These are phyloP conservation scores for Nothoprocta pentlandii DNA, from an alignment of 2,113 vertebrate genomes.

Conservation along the genomic window DNA sequence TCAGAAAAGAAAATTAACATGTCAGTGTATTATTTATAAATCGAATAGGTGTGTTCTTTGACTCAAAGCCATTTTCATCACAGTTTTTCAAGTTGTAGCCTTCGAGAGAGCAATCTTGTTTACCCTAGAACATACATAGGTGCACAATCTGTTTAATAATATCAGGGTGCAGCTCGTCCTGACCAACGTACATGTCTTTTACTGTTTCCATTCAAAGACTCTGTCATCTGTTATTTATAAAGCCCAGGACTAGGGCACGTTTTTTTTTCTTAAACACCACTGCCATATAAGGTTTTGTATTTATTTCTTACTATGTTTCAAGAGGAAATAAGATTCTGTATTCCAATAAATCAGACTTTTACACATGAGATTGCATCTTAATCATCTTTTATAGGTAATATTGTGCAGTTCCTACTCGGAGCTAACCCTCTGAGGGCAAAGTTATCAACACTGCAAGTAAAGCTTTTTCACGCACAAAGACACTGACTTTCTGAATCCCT, in stretches of 20 bases:
- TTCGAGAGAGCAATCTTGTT: background rate
- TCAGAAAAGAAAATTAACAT: background rate
- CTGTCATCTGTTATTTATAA: background rate
- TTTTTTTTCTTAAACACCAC: background rate
- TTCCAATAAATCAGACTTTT: slow-evolving; percentile 48
- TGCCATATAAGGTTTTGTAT: background rate
- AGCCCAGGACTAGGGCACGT: background rate
- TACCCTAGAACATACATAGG: background rate
- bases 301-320: slow-evolving; percentile 37
- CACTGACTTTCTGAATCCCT: background rate
- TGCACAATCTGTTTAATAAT: background rate
- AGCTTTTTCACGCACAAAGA: background rate
- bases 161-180: background rate
- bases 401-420: background rate
- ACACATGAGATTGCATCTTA: background rate
- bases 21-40: background rate
- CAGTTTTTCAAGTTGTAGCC: too few relatives aligned
- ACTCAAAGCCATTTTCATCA: too few relatives aligned
- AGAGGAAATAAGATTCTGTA: background rate
- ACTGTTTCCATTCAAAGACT: background rate
- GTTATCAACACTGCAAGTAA: background rate
- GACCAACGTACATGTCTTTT: background rate
- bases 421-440: background rate
- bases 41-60: background rate
- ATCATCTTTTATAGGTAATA: background rate